Conservation (phyloP, 2,113 vertebrate species). For the Epinephelus lanceolatus region DNA sequence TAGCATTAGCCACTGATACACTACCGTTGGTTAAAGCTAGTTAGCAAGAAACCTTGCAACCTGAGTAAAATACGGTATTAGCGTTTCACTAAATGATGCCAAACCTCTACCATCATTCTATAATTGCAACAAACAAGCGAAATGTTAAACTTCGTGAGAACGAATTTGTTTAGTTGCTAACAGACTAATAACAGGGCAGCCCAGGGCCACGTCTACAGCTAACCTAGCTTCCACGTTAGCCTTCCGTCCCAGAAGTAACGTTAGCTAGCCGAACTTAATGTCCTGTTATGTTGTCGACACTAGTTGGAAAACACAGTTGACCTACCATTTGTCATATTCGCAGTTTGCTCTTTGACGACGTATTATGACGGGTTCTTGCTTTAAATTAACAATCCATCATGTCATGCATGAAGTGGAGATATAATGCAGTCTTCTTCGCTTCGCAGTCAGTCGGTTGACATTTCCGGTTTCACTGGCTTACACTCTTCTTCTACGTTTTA, state of each 20-base stretch:
- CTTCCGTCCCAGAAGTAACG: conserved; percentile 11
- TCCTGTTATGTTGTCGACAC: neutral
- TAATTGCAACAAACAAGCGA: neutral
- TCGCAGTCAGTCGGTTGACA: conserved; percentile 51
- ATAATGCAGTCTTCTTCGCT: neutral
- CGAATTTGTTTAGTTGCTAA: neutral
- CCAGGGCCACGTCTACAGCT: conserved; percentile 80
- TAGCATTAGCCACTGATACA: neutral
- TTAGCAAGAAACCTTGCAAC: conserved; percentile 13
- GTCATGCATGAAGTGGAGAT: neutral
- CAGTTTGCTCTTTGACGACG: conserved; percentile 48
- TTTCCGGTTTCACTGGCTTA: conserved; percentile 65
- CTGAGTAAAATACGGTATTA: neutral
- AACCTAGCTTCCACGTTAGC: conserved; percentile 36
- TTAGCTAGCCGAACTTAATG: conserved; percentile 32
- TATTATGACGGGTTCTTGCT: conserved; percentile 21
- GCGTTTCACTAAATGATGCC: neutral
- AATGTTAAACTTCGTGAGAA: neutral
- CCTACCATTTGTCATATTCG: conserved; percentile 86
- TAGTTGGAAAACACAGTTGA: neutral
- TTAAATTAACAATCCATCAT: conserved; percentile 63
- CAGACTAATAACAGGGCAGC: neutral
- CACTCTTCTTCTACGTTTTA: conserved; percentile 48
- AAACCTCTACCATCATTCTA: accelerated
- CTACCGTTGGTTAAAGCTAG: neutral